A percentile compares a stretch with the other conserved stretches of the same genome.
Conservation (phyloP, 2,797 vertebrate species). For the Sebastes aleutianus region DNA sequence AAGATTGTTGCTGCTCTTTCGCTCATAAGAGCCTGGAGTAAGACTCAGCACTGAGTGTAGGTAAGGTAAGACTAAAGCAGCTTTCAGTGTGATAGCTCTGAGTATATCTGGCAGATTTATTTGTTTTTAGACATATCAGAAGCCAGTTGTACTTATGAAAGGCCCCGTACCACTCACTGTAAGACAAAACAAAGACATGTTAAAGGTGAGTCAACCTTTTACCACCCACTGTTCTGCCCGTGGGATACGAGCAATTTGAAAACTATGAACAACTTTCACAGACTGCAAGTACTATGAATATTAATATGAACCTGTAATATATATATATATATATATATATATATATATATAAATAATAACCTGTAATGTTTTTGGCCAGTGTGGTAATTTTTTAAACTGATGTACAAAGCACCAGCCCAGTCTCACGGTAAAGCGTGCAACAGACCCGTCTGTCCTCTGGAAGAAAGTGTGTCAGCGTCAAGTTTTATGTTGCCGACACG, state of each 20-base stretch:
- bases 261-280: conserved; percentile 1
- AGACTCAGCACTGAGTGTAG: neutral
- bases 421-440: too few species aligned
- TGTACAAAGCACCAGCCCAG: too few species aligned
- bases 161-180: neutral
- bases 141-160: neutral
- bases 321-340: neutral
- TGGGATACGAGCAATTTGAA: neutral
- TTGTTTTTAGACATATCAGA: neutral
- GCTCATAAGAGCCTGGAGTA: neutral
- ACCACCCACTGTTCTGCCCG: conserved; percentile 16
- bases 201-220: conserved; percentile 39
- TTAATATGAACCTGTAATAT: neutral
- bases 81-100: neutral
- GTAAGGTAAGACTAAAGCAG: neutral
- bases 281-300: neutral
- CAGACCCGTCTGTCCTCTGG: too few species aligned
- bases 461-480: too few species aligned
- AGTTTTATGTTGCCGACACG: too few species aligned
- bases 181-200: neutral
- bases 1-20: neutral
- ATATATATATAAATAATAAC: neutral
- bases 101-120: neutral
- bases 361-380: neutral
- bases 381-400: neutral